Evolutionary conservation across 2,113 vertebrate species (phyloP).

Genomic region (Larimichthys polyactis): DNA sequence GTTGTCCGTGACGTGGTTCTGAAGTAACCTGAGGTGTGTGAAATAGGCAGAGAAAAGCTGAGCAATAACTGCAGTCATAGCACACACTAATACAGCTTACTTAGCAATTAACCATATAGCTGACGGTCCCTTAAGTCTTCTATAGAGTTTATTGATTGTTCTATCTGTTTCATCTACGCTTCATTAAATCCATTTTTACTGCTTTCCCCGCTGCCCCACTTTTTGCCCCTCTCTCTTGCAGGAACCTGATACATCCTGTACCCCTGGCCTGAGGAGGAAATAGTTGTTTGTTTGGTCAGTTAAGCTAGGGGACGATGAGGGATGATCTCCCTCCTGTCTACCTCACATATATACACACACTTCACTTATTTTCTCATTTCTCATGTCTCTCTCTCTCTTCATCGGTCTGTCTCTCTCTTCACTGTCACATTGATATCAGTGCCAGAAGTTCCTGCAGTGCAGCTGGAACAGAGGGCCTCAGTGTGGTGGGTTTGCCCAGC

Average conservation of each 20-base stretch:
- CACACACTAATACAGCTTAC: not conserved
- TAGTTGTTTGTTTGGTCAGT: constrained; percentile 75
- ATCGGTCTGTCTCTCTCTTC: constrained; percentile 39
- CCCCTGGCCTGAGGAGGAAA: constrained; percentile 67
- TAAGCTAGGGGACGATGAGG: constrained; percentile 45
- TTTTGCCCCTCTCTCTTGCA: constrained; percentile 18
- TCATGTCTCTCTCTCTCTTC: not conserved
- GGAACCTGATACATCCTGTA: constrained; percentile 71
- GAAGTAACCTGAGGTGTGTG: not conserved
- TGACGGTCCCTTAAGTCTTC: not conserved
- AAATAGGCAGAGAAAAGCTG: no score
- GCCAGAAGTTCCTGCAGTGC: constrained; percentile 58
- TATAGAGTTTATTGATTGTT: not conserved
- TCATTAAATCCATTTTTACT: not conserved
- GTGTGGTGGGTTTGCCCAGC: constrained; percentile 64
- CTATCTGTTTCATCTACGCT: not conserved
- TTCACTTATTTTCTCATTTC: not conserved
- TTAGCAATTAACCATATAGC: not conserved
- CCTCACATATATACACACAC: constrained; percentile 25
- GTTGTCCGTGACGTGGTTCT: constrained; percentile 4
- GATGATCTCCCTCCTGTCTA: constrained; percentile 65
- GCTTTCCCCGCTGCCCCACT: not conserved
- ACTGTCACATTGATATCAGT: constrained; percentile 40
- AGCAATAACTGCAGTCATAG: not conserved
- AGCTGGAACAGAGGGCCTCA: constrained; percentile 72